Evolutionary conservation across 2,113 vertebrate species (phyloP).

Genomic region (Lamprotornis superbus): DNA sequence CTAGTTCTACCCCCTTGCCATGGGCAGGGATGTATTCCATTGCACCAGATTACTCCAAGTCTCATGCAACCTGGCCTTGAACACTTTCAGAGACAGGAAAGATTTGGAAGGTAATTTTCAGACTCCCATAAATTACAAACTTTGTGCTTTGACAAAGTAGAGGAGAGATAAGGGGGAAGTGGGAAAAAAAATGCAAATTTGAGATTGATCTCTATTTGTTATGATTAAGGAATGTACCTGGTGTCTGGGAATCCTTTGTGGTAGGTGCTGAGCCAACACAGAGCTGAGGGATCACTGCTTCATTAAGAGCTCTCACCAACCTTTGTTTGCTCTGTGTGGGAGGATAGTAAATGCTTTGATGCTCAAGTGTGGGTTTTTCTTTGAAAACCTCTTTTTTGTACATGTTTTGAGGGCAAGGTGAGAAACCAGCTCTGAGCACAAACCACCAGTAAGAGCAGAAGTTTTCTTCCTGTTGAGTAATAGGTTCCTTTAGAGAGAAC

Average conservation of each 20-base stretch:
- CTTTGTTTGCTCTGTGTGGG: neutral
- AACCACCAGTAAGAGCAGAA: neutral
- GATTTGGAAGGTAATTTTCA: neutral
- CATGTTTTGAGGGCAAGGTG: fast-evolving
- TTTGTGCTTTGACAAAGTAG: neutral
- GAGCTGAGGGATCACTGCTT: neutral
- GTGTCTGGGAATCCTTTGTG: neutral
- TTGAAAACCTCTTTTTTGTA: neutral
- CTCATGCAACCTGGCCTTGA: neutral
- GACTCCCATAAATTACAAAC: neutral
- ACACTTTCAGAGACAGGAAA: neutral
- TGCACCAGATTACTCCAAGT: neutral
- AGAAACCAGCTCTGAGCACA: neutral
- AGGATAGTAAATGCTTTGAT: neutral
- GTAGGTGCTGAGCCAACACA: neutral
- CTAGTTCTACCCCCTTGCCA: neutral
- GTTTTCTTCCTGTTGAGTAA: neutral
- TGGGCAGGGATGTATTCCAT: neutral
- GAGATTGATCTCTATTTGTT: neutral
- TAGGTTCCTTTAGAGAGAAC: neutral
- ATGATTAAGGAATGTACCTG: neutral
- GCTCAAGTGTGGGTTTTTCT: neutral
- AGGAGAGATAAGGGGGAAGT: fast-evolving
- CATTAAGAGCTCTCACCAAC: neutral
- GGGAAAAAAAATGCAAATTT: neutral